Conservation (phyloP, 2,113 vertebrate genomes). For the Oreochromis tanganicae region DNA sequence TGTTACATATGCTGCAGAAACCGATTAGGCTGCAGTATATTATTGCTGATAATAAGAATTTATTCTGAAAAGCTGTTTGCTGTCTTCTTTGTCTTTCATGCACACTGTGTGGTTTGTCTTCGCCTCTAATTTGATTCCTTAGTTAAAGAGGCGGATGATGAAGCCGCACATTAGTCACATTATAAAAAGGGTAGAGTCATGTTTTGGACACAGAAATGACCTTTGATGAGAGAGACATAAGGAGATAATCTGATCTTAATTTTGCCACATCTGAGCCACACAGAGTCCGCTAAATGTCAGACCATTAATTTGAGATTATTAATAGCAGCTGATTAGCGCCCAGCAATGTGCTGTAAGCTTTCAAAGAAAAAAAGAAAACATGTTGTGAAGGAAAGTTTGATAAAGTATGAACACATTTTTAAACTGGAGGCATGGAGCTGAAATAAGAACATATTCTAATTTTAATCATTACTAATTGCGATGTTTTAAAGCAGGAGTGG, state of each 20-base stretch:
- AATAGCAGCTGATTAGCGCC: background rate
- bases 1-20: conserved; percentile 40
- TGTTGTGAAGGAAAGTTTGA: background rate
- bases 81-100: background rate
- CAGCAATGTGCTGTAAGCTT: background rate
- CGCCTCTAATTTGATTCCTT: background rate
- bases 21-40: conserved; percentile 33
- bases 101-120: background rate
- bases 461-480: background rate
- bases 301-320: background rate
- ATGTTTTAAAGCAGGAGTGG: background rate
- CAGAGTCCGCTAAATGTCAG: conserved; percentile 14
- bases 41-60: conserved; percentile 43
- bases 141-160: background rate
- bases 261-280: background rate
- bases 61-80: conserved; percentile 3
- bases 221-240: background rate
- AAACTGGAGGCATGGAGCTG: background rate
- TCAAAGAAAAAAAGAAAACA: background rate
- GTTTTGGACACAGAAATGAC: background rate
- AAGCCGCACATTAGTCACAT: background rate
- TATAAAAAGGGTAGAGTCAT: background rate
- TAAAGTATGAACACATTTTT: background rate
- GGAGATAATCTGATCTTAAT: background rate
- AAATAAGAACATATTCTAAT: background rate